Conservation (phyloP, 2,888 invertebrate genomes). For the Rhopalosiphum nymphaeae region DNA sequence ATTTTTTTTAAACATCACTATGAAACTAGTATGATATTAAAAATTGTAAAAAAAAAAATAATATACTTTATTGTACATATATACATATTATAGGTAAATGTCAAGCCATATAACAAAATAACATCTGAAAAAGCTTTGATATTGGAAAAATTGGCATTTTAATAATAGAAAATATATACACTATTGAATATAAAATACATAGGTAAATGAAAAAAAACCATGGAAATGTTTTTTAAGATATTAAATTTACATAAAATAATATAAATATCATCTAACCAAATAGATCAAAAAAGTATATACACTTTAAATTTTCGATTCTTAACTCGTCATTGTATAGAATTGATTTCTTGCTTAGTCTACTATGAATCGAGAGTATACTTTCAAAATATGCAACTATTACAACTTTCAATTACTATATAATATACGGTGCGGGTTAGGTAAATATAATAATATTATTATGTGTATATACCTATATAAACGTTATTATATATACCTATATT, state of each 20-base stretch:
- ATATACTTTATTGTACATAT: neutral
- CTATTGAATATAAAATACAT: neutral
- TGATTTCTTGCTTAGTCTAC: neutral
- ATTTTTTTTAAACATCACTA: neutral
- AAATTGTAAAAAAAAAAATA: neutral
- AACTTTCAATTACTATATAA: neutral
- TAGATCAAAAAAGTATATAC: neutral
- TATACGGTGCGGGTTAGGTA: neutral
- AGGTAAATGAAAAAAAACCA: neutral
- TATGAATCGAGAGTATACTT: neutral
- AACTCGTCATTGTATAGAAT: neutral
- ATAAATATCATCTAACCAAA: neutral
- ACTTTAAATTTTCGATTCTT: neutral
- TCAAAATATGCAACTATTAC: neutral
- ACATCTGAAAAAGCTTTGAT: neutral
- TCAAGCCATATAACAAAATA: neutral
- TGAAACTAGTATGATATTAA: neutral
- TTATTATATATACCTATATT: neutral
- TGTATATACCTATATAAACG: neutral
- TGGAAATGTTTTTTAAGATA: neutral
- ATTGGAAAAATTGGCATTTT: neutral
- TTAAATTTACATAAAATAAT: no score
- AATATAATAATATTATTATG: neutral
- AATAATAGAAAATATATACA: neutral
- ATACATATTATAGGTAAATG: neutral